These are phyloP conservation scores for Trachelipus rathkii DNA, from an alignment of 1,140 invertebrate genomes.

Conservation along the genomic window DNA sequence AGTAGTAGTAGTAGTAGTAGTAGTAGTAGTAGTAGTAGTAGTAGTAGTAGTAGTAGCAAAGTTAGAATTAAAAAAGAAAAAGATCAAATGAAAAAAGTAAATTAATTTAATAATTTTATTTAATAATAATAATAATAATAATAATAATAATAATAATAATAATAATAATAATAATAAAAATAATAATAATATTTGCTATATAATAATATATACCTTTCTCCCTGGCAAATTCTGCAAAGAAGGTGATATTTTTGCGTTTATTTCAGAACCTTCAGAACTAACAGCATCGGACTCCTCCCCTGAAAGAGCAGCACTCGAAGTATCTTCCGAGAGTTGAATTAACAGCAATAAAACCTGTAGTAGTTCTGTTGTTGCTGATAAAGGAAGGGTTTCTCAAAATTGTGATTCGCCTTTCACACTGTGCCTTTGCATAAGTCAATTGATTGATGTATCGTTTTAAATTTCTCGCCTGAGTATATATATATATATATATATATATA, in stretches of 20 bases:
- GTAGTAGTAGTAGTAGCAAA: no score
- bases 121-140: background rate
- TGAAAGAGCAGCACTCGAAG: constrained; percentile 49
- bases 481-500: background rate
- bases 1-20: no score
- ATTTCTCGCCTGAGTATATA: constrained; percentile 51
- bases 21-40: no score
- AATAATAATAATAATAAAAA: constrained; percentile 19
- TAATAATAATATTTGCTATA: no score
- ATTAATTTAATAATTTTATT: no score
- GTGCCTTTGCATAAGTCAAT: constrained; percentile 69
- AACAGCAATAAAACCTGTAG: background rate
- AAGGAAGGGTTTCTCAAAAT: constrained; percentile 56
- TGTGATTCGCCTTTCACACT: constrained; percentile 74
- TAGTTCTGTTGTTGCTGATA: no score
- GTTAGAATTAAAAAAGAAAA: no score
- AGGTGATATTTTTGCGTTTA: background rate
- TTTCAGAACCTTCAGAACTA: background rate
- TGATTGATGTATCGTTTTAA: constrained; percentile 60
- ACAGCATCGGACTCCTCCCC: constrained; percentile 1
- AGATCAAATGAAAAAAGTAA: no score
- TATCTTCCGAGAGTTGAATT: constrained; percentile 57
- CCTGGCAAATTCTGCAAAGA: constrained; percentile 44
- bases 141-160: constrained; percentile 33
- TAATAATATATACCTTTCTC: constrained; percentile 42